Base-by-base conservation (phyloP, 2,113 vertebrate species). In the Tachycineta bicolor region DNA sequence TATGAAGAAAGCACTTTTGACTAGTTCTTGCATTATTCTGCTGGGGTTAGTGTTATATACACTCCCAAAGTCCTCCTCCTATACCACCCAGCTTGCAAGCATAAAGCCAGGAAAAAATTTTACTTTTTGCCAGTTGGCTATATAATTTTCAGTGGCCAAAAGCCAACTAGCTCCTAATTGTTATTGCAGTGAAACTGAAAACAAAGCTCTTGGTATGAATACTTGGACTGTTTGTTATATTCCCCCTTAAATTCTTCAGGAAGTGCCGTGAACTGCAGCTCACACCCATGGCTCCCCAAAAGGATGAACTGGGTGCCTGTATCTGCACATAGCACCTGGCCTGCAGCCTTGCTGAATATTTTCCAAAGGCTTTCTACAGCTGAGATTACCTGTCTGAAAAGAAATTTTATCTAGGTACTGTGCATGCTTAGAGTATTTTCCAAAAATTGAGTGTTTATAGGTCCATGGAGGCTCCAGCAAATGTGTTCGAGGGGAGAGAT, bases 41-140 rank as follows among this genome's bases (percentile, higher is more conserved):
- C n/a, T 65, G 88, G 93, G 73, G 80, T 89, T 93, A 74, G 44
- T 77, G 63, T 69, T 96, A 93, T 26, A 87, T 44, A n/a, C 5
- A 33, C 29, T 92, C 85, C 80, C 65, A 59, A 91, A 94, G 59
- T 90, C 78, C 87, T 90, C 78, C 87, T 83, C 78, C 58, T 76
- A 83, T 96, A 91, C 96, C 97, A 97, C 96, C 96, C 96, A 97
- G 93, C 77, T 96, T 96, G 97, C 90, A 90, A 96, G 83, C 34
- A 83, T 44, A 90, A 94, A 92, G 94, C 94, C 96, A 95, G 77
- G 95, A 96, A 97, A 97, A 96, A 95, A 82, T 65, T 16, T 76
- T 78, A 92, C 77, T 92, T 97, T 96, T 96, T 96, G 93, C 91
- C 80, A 90, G 93, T 96, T 96, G 96, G 90, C 96, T 89, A 87